A percentile compares a stretch with the other conserved stretches of the same genome.
Evolutionary conservation across 2,797 vertebrate species (phyloP).

Genomic region (Nannoperca australis): DNA sequence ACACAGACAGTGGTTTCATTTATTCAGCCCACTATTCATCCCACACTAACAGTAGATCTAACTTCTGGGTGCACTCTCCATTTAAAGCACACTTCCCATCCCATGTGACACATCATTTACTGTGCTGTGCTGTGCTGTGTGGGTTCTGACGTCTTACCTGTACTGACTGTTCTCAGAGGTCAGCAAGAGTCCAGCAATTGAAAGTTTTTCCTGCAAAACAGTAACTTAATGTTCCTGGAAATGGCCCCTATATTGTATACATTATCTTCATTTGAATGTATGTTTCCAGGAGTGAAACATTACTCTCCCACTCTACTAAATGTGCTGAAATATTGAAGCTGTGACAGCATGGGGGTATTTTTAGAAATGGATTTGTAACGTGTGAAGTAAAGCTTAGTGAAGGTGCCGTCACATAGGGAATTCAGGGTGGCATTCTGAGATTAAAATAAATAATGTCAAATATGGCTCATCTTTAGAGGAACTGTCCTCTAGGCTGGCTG

Average conservation of each 20-base stretch:
- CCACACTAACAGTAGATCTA: slow-evolving; percentile 3
- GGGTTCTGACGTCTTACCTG: slow-evolving; percentile 1
- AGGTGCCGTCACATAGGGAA: not conserved
- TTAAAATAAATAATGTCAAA: not conserved
- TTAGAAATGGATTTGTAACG: slow-evolving; percentile 8
- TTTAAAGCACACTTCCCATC: slow-evolving; percentile 22
- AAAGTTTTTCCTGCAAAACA: slow-evolving; percentile 8
- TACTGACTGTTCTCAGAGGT: slow-evolving; percentile 11
- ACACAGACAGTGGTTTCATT: slow-evolving; percentile 49
- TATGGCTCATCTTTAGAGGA: not conserved
- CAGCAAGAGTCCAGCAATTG: not conserved
- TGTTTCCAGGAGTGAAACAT: not conserved
- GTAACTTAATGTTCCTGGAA: not conserved
- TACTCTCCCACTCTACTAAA: not conserved
- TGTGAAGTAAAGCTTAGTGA: not conserved
- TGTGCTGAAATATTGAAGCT: not conserved
- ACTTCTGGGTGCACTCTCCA: not conserved
- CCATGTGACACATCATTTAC: not conserved
- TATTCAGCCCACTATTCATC: slow-evolving; percentile 32
- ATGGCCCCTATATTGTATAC: not conserved
- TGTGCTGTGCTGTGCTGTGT: not conserved
- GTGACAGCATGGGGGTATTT: not conserved
- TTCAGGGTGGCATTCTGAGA: not conserved
- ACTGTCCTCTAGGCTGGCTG: not conserved
- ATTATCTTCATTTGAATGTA: slow-evolving; percentile 8